A percentile compares a stretch with the other conserved stretches of the same genome.
These are phyloP conservation scores for Mormyrus hasselquistii DNA, from an alignment of 2,797 vertebrate genomes.

Conservation along the genomic window DNA sequence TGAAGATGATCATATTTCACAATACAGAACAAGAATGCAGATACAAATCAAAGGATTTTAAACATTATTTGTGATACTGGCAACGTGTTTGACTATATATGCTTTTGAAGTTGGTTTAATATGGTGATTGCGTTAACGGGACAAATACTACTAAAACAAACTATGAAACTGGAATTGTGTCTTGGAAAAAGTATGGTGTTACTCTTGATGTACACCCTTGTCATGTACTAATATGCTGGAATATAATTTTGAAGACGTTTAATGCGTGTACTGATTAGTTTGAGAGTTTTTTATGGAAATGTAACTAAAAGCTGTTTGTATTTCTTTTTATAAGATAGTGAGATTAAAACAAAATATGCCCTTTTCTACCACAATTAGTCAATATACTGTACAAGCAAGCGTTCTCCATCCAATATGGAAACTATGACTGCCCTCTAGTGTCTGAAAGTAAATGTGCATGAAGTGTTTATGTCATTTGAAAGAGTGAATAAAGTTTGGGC, in stretches of 20 bases:
- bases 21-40: neutral
- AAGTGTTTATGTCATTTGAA: neutral
- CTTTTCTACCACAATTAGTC: neutral
- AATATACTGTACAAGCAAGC: neutral
- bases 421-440: conserved; percentile 9
- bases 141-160: neutral
- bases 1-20: neutral
- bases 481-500: conserved; percentile 25
- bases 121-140: neutral
- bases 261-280: neutral
- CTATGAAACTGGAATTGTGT: neutral
- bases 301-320: neutral
- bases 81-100: neutral
- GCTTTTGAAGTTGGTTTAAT: neutral
- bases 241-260: neutral
- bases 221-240: neutral
- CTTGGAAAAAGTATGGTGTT: neutral
- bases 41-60: neutral
- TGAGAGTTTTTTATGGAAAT: neutral
- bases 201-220: neutral
- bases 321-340: neutral
- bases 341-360: neutral
- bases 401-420: neutral
- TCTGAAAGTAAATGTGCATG: neutral
- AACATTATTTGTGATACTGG: neutral